Conservation (phyloP, 1,140 invertebrate genomes). For the Aphelenchoides fujianensis region DNA sequence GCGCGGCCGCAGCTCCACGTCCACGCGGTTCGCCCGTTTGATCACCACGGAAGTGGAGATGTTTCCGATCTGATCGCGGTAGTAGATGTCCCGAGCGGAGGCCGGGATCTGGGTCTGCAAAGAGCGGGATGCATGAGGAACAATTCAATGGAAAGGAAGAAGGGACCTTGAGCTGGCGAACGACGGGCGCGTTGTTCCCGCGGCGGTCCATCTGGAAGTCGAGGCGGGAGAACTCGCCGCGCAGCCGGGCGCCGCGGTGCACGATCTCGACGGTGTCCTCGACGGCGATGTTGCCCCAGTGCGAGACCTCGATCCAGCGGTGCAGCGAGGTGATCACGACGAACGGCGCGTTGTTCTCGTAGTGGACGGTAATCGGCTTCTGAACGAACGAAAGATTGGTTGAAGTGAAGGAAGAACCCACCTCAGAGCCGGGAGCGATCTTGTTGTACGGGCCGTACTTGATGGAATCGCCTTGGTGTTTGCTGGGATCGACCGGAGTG, state of each 20-base stretch:
- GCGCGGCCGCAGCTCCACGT: constrained; percentile 85
- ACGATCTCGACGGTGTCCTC: constrained; percentile 87
- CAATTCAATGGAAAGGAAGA: neutral
- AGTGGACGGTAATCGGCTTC: constrained; percentile 71
- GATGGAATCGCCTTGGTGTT: constrained; percentile 46
- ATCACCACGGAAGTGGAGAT: constrained; percentile 94
- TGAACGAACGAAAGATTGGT: constrained; percentile 32
- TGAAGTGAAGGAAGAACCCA: constrained; percentile 10
- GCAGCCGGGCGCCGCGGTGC: constrained; percentile 83
- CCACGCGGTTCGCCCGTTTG: constrained; percentile 75
- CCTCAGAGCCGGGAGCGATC: constrained; percentile 32
- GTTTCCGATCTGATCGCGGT: constrained; percentile 96
- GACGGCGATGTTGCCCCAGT: constrained; percentile 98
- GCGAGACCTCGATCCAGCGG: constrained; percentile 87
- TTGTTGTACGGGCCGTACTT: constrained; percentile 58
- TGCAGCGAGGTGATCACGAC: constrained; percentile 81
- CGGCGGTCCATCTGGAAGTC: constrained; percentile 60
- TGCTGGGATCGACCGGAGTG: constrained; percentile 43
- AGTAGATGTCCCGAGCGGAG: constrained; percentile 84
- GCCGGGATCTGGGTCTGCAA: constrained; percentile 81
- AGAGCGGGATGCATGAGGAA: too few relatives aligned
- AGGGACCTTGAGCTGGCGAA: constrained; percentile 54
- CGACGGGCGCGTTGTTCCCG: constrained; percentile 45
- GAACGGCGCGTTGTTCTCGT: constrained; percentile 93
- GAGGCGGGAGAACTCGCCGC: constrained; percentile 56